Evolutionary conservation across 2,888 invertebrate genomes (phyloP), one percentile per base, ranked within the genome.

Genomic region (Lepidochrysops patricia): DNA sequence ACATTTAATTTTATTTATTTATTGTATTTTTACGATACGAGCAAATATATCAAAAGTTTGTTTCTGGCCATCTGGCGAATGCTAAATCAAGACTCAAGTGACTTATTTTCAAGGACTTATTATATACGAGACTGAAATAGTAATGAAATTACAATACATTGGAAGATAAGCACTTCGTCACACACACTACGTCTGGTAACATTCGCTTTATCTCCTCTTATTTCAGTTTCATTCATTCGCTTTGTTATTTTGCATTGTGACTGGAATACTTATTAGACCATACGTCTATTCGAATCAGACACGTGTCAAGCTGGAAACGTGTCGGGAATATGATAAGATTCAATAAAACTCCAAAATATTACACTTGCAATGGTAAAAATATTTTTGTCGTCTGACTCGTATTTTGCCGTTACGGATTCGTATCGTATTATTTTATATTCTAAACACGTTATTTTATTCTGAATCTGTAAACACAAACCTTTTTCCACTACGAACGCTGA

Each of bases 291-390:
- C 13, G 52, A 52, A 6, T 27, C 13, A 13, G 29, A 54, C 29
- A 54, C 54, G 54, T 19, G 54, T 54, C 54, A 32, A 32, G 19
- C 54, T 32, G 29, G 5, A 54, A 54, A 54, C 54, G 54, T 54
- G 54, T 4, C 29, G 32, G 29, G 54, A 54, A 32, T 54, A 19
- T 54, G 2, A 32, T 32, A 15, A 19, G 19, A 54, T 54, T 54
- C 54, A 32, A 54, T 54, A 54, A 12, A 5, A 15, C 32, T 29
- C 15, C 5, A 54, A 29, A 27, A 54, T 15, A 9, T 54, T 43
- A 23, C 4, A 19, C 4, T 2, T 12, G 12, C 5, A 49, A 13
- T 26, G 26, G 50, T n/a, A 2, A 26, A 2, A 50, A 50, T 26
- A 26, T 26, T 50, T 26, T 50, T 49, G 7, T 15, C 37, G 7